Conservation (phyloP, 1,140 invertebrate species). For the Drosophila tropicalis region DNA sequence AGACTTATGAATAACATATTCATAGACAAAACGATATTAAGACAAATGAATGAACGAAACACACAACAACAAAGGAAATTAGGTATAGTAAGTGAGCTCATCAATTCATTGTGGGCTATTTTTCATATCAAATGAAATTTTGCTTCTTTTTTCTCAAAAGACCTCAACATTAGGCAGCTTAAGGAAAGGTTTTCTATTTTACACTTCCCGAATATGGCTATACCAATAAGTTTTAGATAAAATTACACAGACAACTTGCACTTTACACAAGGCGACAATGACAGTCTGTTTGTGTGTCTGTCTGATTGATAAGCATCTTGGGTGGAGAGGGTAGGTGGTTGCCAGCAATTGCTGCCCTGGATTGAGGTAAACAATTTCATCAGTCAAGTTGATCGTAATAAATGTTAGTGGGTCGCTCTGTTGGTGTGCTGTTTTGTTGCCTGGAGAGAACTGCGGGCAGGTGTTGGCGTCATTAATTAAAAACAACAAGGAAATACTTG, state of each 20-base stretch:
- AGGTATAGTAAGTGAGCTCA: no score
- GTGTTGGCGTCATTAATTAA: slow-evolving; percentile 48
- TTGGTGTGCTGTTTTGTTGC: slow-evolving; percentile 27
- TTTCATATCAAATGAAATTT: no score
- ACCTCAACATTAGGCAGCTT: background rate
- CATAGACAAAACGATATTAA: no score
- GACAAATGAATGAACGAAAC: no score
- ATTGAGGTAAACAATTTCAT: slow-evolving; percentile 40
- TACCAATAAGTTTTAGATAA: background rate
- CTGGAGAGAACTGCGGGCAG: slow-evolving; percentile 1
- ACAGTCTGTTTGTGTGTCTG: background rate
- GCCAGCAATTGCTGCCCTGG: slow-evolving; percentile 9
- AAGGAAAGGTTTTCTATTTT: background rate
- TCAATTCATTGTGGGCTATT: no score
- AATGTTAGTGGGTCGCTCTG: slow-evolving; percentile 56
- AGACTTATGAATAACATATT: no score
- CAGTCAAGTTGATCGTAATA: slow-evolving; percentile 49
- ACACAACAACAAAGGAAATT: no score
- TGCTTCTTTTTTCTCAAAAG: no score
- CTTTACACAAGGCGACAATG: background rate
- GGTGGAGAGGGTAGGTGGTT: background rate
- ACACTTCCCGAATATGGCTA: background rate
- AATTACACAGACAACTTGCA: background rate
- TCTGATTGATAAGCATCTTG: slow-evolving; percentile 1
- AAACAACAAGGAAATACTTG: slow-evolving; percentile 60